Evolutionary conservation across 2,113 vertebrate genomes (phyloP), one percentile per base, ranked within the genome.

Genomic region (Atherinomorus stipes): DNA sequence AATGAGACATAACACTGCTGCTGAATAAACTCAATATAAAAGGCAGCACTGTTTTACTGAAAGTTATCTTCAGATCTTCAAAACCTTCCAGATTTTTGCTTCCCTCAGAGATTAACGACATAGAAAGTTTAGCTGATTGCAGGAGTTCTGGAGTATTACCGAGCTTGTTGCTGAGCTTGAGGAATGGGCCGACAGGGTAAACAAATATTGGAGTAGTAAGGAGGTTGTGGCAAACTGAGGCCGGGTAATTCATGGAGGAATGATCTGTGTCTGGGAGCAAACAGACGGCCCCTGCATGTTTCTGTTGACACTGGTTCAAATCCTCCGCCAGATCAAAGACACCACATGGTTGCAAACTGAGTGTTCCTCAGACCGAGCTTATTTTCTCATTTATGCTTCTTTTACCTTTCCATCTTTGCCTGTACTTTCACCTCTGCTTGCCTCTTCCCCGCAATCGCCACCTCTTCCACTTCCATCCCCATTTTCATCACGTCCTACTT

Each of bases 241-340:
- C 75, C 45, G 67, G 66, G 61, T 80, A 72, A 80, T 78, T 84
- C 76, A 75, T 73, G 58, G 66, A 86, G 85, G 67, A 85, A 75
- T 78, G 70, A 85, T 86, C 59, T 82, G 77, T 61, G 72, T 88
- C 84, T 88, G 72, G 71, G 76, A 85, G 84, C 71, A 71, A 88
- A 90, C 75, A 86, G 51, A 68, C 61, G 68, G 67, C 58, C 76
- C 52, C 62, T 71, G 62, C 53, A 82, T 78, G 74, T 88, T 91
- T 90, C 81, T 86, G 75, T 81, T 89, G 82, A 87, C 78, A 75
- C 66, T 40, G 49, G 71, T 87, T 87, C 80, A 89, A 90, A 74
- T 84, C 62, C 56, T 79, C 45, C 52, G 45, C 59, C 64, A 85
- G 86, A 91, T 94, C 83, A 93, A 93, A 93, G 88, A 78, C 50